These are phyloP conservation scores for Desmophyllum pertusum DNA, from an alignment of 92 coral and sea anemone genomes.

Conservation along the genomic window DNA sequence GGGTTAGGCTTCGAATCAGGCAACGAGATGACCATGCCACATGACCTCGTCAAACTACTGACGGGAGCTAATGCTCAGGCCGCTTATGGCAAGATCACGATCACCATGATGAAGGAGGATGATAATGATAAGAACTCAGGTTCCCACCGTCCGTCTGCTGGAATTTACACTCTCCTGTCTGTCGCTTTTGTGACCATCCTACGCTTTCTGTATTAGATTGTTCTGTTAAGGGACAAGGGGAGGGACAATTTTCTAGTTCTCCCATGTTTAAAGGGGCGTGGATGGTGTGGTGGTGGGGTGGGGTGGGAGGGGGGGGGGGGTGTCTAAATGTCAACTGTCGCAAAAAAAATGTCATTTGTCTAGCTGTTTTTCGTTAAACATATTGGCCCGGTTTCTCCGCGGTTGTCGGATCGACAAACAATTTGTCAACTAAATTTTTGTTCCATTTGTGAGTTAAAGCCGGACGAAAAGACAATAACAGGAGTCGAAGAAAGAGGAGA, in stretches of 20 bases:
- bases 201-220: background rate
- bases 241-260: background rate
- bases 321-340: background rate
- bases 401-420: no score
- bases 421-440: no score
- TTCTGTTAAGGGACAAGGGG: background rate
- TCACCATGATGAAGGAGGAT: conserved; percentile 19
- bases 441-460: no score
- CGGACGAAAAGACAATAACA: no score
- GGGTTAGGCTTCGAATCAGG: background rate
- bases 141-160: background rate
- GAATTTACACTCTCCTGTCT: background rate
- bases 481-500: no score
- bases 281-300: no score
- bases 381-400: no score
- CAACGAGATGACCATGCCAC: conserved; percentile 24
- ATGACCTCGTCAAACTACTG: conserved; percentile 26
- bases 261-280: background rate
- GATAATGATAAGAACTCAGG: no score
- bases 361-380: no score
- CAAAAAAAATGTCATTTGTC: no score
- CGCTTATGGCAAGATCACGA: conserved; percentile 43
- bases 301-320: no score
- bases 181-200: background rate
- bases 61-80: background rate